Evolutionary conservation across 2,113 vertebrate species (phyloP).

Genomic region (Amia ocellicauda): DNA sequence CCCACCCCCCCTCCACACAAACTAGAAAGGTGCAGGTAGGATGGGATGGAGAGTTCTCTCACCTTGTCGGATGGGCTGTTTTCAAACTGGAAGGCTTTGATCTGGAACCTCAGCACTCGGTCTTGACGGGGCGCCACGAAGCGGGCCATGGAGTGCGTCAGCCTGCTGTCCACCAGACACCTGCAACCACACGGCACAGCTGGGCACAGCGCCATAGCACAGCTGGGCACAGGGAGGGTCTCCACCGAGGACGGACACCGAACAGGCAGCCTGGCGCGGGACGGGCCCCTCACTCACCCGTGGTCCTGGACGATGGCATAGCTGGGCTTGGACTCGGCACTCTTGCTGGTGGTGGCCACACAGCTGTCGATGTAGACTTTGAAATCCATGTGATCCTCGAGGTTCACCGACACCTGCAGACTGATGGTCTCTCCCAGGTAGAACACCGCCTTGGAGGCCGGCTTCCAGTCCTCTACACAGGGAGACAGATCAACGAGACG

Average conservation of each 20-base stretch:
- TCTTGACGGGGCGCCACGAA: not conserved
- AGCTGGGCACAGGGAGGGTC: not conserved
- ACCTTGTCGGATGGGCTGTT: not conserved
- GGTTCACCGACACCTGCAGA: conserved; percentile 1
- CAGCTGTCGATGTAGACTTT: conserved; percentile 11
- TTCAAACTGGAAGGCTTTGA: conserved; percentile 13
- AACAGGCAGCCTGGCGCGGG: not conserved
- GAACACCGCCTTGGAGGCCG: conserved; percentile 1
- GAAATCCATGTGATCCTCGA: not conserved
- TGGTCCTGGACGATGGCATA: conserved; percentile 12
- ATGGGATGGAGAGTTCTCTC: not conserved
- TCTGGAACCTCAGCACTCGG: conserved; percentile 4
- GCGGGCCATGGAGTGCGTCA: not conserved
- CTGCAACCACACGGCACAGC: not conserved
- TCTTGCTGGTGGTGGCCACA: not conserved
- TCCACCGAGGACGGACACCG: not conserved
- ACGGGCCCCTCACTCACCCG: not conserved
- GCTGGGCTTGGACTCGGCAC: not conserved
- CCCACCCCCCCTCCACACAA: not conserved
- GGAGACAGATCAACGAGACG: too few species aligned
- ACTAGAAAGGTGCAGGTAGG: too few species aligned
- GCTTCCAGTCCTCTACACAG: not conserved
- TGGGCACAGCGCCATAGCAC: not conserved
- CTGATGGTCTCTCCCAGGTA: conserved; percentile 8
- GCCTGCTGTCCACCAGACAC: conserved; percentile 12